A percentile compares a stretch with the other conserved stretches of the same genome.
Conservation (phyloP, 2,113 vertebrate species). For the Galeopterus variegatus region DNA sequence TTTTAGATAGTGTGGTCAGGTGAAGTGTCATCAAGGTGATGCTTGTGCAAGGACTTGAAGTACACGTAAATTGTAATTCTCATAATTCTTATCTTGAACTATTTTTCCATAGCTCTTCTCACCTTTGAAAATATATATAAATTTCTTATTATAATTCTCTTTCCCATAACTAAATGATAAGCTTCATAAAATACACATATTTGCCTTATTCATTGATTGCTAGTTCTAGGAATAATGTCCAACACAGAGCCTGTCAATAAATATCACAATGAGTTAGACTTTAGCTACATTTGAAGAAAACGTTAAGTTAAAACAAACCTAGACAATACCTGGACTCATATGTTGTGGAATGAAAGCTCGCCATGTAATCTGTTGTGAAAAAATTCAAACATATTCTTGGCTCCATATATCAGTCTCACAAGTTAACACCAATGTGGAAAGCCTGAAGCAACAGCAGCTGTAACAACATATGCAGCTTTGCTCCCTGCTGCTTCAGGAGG, state of each 20-base stretch:
- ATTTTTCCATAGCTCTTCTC: too few relatives aligned
- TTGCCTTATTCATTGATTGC: neutral
- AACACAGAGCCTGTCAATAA: neutral
- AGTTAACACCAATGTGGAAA: neutral
- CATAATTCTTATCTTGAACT: neutral
- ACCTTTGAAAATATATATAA: too few relatives aligned
- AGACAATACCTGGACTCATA: neutral
- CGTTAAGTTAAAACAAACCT: neutral
- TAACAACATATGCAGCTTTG: conserved; percentile 15
- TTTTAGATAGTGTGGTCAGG: neutral
- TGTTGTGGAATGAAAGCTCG: neutral
- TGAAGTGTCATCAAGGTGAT: neutral
- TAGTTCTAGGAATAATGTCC: neutral
- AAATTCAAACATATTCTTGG: neutral
- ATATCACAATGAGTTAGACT: neutral
- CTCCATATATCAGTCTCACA: neutral
- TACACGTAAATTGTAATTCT: neutral
- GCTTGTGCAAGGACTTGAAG: neutral
- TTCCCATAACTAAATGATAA: neutral
- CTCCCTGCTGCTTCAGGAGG: neutral
- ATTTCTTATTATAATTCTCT: neutral
- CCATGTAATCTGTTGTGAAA: neutral
- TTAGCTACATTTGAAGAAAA: neutral
- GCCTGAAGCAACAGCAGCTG: conserved; percentile 53
- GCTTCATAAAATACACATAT: neutral